Evolutionary conservation across 2,797 vertebrate species (phyloP), one percentile per base, ranked within the genome.

Genomic region (Valencia hispanica): DNA sequence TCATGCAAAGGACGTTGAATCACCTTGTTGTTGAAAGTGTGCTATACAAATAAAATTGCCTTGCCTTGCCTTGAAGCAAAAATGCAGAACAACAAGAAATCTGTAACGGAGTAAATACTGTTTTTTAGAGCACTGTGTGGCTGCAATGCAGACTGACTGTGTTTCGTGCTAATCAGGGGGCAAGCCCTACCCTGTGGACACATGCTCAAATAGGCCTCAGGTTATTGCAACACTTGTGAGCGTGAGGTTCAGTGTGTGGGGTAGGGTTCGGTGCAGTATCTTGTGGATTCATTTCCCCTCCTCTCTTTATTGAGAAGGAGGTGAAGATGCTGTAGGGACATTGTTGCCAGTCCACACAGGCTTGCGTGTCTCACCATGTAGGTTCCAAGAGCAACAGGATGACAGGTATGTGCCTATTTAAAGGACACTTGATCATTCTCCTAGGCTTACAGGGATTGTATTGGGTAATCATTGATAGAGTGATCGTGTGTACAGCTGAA

Each of bases 141-240:
- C 2, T 27, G 14, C 27, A 43, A 27, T 80, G 51, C 45, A 57
- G 72, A 72, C 47, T 87, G 84, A 86, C 74, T 75, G 68, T n/a
- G 63, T 87, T 90, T 93, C 88, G 83, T 87, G 81, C 75, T 76
- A 70, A 70, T 79, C 65, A 70, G 55, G 73, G n/a, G 74, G 12
- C 82, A 70, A 81, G 86, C 84, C 90, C 82, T 89, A 78, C 90
- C 90, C 86, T 59, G 85, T 85, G 86, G 86, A 90, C 89, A 89
- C 88, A 87, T 79, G 81, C 73, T 84, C 74, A 53, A 79, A 88
- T 91, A 81, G 78, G 79, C 86, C 71, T 61, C 74, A 17, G 84
- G 77, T 82, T 91, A 81, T 91, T 94, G 84, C 93, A 85, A 91
- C 89, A 93, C 88, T 80, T 65, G 51, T 70, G 36, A 17, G 85